A percentile compares a stretch with the other conserved stretches of the same genome.
These are phyloP conservation scores for Nemotelus nigrinus DNA, from an alignment of 2,888 invertebrate genomes.

Conservation along the genomic window DNA sequence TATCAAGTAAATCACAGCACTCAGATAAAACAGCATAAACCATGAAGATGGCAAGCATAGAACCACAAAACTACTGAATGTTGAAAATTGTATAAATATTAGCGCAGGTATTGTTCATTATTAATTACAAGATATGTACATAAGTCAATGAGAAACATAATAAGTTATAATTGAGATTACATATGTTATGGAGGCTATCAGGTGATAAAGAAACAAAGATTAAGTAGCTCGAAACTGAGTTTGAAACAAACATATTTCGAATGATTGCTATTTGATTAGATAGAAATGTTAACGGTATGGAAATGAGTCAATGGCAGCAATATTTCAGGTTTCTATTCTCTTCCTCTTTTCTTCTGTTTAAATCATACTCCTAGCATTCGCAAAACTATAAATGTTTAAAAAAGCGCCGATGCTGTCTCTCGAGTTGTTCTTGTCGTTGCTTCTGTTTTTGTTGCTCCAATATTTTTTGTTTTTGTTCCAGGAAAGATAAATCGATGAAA, in stretches of 20 bases:
- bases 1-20: constrained; percentile 5
- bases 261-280: not conserved
- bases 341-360: not conserved
- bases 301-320: too few species aligned
- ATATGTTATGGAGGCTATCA: not conserved
- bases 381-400: constrained; percentile 54
- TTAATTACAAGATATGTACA: too few species aligned
- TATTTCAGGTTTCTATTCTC: not conserved
- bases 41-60: not conserved
- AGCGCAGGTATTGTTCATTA: too few species aligned
- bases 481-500: constrained; percentile 86
- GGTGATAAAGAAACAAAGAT: not conserved
- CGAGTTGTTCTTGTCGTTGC: constrained; percentile 61
- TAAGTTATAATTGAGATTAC: too few species aligned
- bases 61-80: not conserved
- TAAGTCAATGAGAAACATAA: too few species aligned
- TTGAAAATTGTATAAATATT: too few species aligned
- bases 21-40: not conserved
- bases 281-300: too few species aligned
- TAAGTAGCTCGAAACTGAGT: not conserved
- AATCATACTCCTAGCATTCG: not conserved
- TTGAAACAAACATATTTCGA: not conserved
- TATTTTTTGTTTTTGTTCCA: constrained; percentile 76
- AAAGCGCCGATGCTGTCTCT: constrained; percentile 61
- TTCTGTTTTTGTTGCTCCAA: constrained; percentile 70